Evolutionary conservation across 2,113 vertebrate species (phyloP).

Genomic region (Callorhinus ursinus): DNA sequence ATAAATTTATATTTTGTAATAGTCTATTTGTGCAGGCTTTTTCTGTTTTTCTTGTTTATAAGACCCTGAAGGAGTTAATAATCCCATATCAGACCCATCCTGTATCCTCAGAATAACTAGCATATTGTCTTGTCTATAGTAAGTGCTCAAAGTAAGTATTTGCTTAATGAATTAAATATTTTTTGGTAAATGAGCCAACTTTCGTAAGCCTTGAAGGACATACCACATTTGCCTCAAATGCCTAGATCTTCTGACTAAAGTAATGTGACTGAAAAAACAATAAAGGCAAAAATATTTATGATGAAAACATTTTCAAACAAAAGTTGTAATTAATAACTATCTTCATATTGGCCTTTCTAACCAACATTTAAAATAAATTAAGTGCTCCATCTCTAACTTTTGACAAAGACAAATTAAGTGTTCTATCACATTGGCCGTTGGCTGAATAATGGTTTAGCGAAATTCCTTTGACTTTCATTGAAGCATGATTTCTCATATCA

Average conservation of each 20-base stretch:
- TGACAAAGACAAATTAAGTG: not conserved
- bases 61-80: not conserved
- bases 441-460: not conserved
- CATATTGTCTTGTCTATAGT: not conserved
- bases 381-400: not conserved
- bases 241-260: not conserved
- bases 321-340: not conserved
- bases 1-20: not conserved
- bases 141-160: not conserved
- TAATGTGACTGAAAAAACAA: not conserved
- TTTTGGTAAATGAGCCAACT: not conserved
- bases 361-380: not conserved
- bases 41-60: not conserved
- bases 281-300: not conserved
- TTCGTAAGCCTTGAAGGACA: not conserved
- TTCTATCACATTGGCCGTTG: not conserved
- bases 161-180: not conserved
- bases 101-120: not conserved
- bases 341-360: not conserved
- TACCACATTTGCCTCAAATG: not conserved
- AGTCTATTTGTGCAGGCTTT: not conserved
- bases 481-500: not conserved
- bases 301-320: not conserved
- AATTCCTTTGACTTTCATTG: not conserved
- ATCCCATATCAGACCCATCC: not conserved